A percentile compares a stretch with the other conserved stretches of the same genome.
Evolutionary conservation across 2,888 invertebrate genomes (phyloP).

Genomic region (Mythimna lalbum): DNA sequence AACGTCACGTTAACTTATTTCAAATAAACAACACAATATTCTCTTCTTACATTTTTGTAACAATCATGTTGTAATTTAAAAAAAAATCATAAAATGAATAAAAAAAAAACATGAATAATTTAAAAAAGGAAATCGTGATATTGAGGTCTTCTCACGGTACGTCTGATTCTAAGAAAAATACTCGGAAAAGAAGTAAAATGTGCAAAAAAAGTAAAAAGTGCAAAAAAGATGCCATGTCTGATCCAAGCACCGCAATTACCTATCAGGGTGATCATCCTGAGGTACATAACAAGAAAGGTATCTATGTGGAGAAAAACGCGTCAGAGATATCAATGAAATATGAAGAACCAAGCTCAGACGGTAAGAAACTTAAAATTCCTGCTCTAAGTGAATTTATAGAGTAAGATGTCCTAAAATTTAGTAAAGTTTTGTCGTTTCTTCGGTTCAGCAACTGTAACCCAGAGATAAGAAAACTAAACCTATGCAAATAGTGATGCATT

Average conservation of each 20-base stretch:
- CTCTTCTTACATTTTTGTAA: not conserved
- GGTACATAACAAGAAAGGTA: not conserved
- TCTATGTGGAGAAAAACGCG: not conserved
- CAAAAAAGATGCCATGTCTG: not conserved
- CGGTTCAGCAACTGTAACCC: too few species aligned
- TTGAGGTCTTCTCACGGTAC: not conserved
- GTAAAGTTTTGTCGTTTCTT: too few species aligned
- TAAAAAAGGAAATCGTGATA: not conserved
- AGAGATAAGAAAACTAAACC: too few species aligned
- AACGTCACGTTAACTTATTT: not conserved
- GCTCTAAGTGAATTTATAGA: not conserved
- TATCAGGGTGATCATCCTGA: not conserved
- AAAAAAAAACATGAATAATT: slow-evolving; percentile 1
- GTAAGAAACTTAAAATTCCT: not conserved
- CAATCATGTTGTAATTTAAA: not conserved
- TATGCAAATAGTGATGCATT: too few species aligned
- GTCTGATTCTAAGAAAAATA: not conserved
- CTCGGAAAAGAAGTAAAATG: not conserved
- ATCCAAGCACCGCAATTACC: not conserved
- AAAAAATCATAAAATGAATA: not conserved
- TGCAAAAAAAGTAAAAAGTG: not conserved
- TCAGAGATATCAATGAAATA: not conserved
- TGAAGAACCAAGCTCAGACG: not conserved
- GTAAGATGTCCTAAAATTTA: too few species aligned
- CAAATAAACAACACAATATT: not conserved